Evolutionary conservation across 2,797 vertebrate genomes (phyloP).

Genomic region (Rhinophrynus dorsalis): DNA sequence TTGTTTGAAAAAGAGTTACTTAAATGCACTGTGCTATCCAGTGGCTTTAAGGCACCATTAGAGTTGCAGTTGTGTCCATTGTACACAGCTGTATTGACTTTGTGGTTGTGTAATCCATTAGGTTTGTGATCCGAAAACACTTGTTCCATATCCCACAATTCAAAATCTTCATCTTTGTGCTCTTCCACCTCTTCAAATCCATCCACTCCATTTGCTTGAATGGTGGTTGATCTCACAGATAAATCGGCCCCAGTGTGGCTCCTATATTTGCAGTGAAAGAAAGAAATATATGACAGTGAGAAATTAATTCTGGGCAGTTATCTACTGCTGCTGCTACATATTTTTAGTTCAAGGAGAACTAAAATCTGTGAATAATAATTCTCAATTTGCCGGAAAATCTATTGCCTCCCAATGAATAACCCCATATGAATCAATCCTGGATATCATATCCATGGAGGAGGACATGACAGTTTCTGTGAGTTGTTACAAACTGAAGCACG

Average conservation of each 20-base stretch:
- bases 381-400: too few species aligned
- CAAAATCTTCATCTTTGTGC: constrained; percentile 48
- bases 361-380: too few species aligned
- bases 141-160: constrained; percentile 62
- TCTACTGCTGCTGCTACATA: not conserved
- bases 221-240: constrained; percentile 58
- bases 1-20: constrained; percentile 62
- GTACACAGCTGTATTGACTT: constrained; percentile 69
- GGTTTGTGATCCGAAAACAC: constrained; percentile 60
- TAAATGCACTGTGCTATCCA: constrained; percentile 68
- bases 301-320: not conserved
- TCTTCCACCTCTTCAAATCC: constrained; percentile 68
- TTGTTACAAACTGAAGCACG: too few species aligned
- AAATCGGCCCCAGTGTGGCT: constrained; percentile 65
- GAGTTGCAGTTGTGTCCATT: constrained; percentile 81
- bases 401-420: too few species aligned
- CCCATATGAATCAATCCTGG: too few species aligned
- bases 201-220: constrained; percentile 64
- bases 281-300: constrained; percentile 5
- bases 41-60: constrained; percentile 95
- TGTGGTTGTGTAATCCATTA: constrained; percentile 65
- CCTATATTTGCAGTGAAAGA: constrained; percentile 56
- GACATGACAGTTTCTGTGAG: too few species aligned
- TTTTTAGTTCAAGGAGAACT: too few species aligned
- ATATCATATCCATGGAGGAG: too few species aligned